phyloP scores from a whole-genome alignment of 1,140 invertebrate species.

The Drosophila varians region DNA sequence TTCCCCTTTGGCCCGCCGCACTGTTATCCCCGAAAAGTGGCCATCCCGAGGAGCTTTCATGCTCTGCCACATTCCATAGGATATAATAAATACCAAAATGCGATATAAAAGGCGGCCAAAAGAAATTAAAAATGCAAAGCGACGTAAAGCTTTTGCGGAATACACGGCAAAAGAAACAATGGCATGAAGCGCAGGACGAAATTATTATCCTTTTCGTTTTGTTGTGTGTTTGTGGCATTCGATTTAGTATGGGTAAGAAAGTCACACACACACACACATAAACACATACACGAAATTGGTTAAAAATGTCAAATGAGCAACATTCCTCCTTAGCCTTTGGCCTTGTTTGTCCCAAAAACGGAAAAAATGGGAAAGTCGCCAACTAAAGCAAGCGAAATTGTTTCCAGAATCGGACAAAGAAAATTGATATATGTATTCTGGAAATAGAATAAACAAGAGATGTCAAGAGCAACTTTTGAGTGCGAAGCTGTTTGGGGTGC shows the following conservation, averaged over 20 bases:
- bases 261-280: background rate
- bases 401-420: background rate
- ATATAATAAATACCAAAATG: constrained; percentile 68
- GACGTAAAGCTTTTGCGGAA: constrained; percentile 28
- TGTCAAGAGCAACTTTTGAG: background rate
- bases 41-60: constrained; percentile 3
- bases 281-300: constrained; percentile 29
- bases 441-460: background rate
- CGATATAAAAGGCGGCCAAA: constrained; percentile 48
- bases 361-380: background rate
- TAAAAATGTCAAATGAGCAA: constrained; percentile 61
- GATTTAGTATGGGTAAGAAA: constrained; percentile 9
- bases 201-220: constrained; percentile 5
- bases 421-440: background rate
- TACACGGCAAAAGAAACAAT: constrained; percentile 7
- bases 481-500: background rate
- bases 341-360: constrained; percentile 3
- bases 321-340: constrained; percentile 3
- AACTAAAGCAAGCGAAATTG: background rate
- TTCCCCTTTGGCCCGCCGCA: constrained; percentile 14
- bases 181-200: constrained; percentile 1
- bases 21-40: constrained; percentile 1
- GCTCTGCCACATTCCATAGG: constrained; percentile 58
- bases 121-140: constrained; percentile 67
- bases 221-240: background rate